Base-by-base conservation (phyloP, 2,888 invertebrate species). In the Sphaerophoria taeniata region DNA sequence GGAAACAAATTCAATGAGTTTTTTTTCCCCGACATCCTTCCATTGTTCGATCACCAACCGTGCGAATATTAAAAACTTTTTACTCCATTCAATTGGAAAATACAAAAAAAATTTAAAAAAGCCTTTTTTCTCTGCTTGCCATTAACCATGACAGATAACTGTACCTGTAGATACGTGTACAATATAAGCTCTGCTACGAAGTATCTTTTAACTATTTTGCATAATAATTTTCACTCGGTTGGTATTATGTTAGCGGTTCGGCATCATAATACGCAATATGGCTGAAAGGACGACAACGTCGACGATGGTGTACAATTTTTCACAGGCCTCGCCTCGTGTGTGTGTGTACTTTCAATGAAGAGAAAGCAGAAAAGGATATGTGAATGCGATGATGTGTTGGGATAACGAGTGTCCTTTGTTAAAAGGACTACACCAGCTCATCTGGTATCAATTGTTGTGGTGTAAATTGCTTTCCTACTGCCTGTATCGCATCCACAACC, bases 381-480 rank as follows among this genome's bases (percentile, higher is more conserved):
- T 43, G 9, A 7, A 39, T 34, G 47, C 49, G 77, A 69, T 83
- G 74, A 70, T 78, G 78, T 63, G 70, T 60, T 74, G 71, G 24
- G 60, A 84, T 75, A 83, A 79, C 83, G 83, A 83, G 79, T 83
- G 79, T 83, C 83, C 74, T 83, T 39, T 83, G 78, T 78, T 83
- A 79, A 79, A 71, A 49, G 60, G 70, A 71, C 73, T 74, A 83
- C 65, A 83, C 75, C 79, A 84, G 74, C 83, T 84, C 83, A 84
- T 79, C 83, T 84, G 79, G 60, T 84, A 84, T 84, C 83, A 79
- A 84, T 84, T 84, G 79, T 84, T 81, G 75, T 71, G 83, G 83
- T 60, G 74, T 70, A 79, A 79, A 84, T 84, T 84, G 74, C 47
- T 78, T 75, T 58, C 43, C 43, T 60, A 39, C 11, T 60, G 16